phyloP scores from a whole-genome alignment of 2,888 invertebrate species.

The Baccha elongata region DNA sequence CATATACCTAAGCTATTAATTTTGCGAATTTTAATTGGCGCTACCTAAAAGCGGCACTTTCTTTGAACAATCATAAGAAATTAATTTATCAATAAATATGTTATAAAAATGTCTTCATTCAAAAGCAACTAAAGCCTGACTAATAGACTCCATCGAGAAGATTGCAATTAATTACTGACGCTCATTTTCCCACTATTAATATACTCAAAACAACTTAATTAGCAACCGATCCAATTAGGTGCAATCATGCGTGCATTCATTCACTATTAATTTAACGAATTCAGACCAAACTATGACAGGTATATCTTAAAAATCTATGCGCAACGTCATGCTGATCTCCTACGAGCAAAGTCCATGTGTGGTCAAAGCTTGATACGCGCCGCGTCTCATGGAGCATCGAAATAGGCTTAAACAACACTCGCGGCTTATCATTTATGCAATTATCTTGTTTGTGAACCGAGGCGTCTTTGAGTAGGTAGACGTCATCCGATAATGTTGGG shows the following conservation, averaged over 20 bases:
- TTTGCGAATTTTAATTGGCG: not conserved
- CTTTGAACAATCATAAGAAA: slow-evolving; percentile 26
- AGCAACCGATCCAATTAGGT: slow-evolving; percentile 48
- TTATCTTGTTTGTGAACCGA: not conserved
- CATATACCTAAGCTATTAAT: no score
- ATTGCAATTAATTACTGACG: slow-evolving; percentile 58
- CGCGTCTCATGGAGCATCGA: not conserved
- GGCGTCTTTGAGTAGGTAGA: slow-evolving; percentile 23
- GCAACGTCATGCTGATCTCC: slow-evolving; percentile 39
- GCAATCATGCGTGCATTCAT: slow-evolving; percentile 52
- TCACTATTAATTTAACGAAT: slow-evolving; percentile 53
- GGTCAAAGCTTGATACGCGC: slow-evolving; percentile 32
- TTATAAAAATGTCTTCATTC: slow-evolving; percentile 46
- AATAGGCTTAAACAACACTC: not conserved
- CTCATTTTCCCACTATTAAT: slow-evolving; percentile 41
- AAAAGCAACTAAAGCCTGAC: slow-evolving; percentile 26
- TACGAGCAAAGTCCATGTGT: slow-evolving; percentile 40
- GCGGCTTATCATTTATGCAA: slow-evolving; percentile 26
- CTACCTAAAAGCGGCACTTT: slow-evolving; percentile 16
- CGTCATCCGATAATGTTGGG: slow-evolving; percentile 59
- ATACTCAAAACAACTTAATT: slow-evolving; percentile 63
- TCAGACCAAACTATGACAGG: slow-evolving; percentile 51
- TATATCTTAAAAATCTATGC: slow-evolving; percentile 42
- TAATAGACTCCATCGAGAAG: slow-evolving; percentile 44
- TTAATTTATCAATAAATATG: slow-evolving; percentile 39